Percentiles rank a stretch among this genome's conserved stretches.
These are phyloP conservation scores for Chrysolina americana DNA, from an alignment of 2,888 invertebrate genomes.

Conservation along the genomic window DNA sequence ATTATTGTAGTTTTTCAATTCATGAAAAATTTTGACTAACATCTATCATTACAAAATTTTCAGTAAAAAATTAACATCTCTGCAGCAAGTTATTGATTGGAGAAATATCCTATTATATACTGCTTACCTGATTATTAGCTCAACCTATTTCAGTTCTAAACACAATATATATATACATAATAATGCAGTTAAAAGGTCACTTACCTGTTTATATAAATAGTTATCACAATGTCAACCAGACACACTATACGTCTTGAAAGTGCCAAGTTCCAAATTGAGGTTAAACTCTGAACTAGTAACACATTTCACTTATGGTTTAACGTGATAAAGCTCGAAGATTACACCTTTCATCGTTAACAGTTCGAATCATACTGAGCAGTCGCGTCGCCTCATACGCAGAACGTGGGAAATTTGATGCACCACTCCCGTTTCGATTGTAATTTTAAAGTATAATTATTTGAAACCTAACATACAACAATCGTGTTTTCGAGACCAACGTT, in stretches of 20 bases:
- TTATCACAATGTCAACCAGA: not conserved
- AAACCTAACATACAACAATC: no score
- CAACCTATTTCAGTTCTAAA: no score
- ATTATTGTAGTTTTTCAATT: no score
- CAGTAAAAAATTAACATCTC: no score
- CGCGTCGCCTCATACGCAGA: conserved; percentile 2
- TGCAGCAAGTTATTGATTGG: no score
- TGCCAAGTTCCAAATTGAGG: not conserved
- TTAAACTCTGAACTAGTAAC: not conserved
- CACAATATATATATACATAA: no score
- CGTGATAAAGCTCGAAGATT: not conserved
- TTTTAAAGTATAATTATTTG: not conserved
- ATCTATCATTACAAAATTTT: no score
- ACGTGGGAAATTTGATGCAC: conserved; percentile 3
- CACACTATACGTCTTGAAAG: not conserved
- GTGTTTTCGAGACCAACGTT: no score
- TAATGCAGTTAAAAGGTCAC: not conserved
- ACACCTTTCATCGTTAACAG: not conserved
- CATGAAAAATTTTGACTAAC: no score
- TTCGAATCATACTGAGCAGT: not conserved
- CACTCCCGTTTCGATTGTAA: not conserved
- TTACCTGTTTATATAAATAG: not conserved
- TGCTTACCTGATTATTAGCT: no score
- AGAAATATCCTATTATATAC: no score
- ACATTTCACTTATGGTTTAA: not conserved